These are phyloP conservation scores for Malthinus seriepunctatus DNA, from an alignment of 2,888 invertebrate species.

Conservation along the genomic window DNA sequence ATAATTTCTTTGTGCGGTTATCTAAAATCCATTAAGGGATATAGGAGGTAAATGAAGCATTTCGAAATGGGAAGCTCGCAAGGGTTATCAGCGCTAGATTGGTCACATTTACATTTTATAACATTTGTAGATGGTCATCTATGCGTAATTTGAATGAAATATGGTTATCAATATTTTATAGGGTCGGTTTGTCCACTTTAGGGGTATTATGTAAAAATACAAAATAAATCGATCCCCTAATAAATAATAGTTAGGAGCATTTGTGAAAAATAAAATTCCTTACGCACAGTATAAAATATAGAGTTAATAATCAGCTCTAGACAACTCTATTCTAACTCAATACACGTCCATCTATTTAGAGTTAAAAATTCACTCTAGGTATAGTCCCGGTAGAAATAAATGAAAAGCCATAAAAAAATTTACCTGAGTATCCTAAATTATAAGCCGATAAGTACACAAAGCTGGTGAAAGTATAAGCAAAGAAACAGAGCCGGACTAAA, in stretches of 20 bases:
- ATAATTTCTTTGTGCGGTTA: constrained; percentile 42
- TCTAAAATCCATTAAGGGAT: constrained; percentile 44
- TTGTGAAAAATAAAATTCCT: not conserved
- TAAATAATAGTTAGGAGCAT: not conserved
- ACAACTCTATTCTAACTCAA: too few relatives aligned
- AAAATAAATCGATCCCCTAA: constrained; percentile 23
- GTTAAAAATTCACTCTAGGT: too few relatives aligned
- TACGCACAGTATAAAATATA: too few relatives aligned
- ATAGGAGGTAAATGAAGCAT: constrained; percentile 53
- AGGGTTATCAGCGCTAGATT: constrained; percentile 48
- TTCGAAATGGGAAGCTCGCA: constrained; percentile 44
- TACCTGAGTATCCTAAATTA: too few relatives aligned
- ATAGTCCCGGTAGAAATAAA: too few relatives aligned
- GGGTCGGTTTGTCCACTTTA: constrained; percentile 19
- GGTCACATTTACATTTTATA: constrained; percentile 51
- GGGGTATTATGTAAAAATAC: constrained; percentile 9
- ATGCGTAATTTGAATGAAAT: constrained; percentile 47
- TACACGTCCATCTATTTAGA: too few relatives aligned
- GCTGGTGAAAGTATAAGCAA: too few relatives aligned
- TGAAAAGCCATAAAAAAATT: too few relatives aligned
- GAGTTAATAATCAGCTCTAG: too few relatives aligned
- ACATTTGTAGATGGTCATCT: constrained; percentile 51
- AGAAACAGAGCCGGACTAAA: too few relatives aligned
- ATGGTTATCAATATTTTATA: constrained; percentile 18
- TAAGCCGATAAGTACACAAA: too few relatives aligned